Conservation (phyloP, 1,140 invertebrate genomes). For the Tribolium madens region DNA sequence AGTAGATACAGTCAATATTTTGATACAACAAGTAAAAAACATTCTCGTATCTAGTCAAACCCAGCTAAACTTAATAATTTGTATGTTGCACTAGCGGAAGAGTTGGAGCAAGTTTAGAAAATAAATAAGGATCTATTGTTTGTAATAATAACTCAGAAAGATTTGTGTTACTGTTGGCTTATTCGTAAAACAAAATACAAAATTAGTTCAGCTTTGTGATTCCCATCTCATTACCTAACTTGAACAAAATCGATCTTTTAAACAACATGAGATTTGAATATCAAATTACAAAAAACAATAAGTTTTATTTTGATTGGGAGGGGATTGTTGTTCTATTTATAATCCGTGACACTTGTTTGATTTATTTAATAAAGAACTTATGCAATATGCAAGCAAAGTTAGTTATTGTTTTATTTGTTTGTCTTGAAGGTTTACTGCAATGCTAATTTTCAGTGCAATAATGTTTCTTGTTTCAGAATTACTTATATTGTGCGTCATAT, state of each 20-base stretch:
- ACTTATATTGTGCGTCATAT: too few species aligned
- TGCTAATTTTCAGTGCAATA: conserved; percentile 10
- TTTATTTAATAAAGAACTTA: too few species aligned
- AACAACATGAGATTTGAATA: too few species aligned
- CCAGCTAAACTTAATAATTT: conserved; percentile 20
- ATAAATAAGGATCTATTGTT: conserved; percentile 9
- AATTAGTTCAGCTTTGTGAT: neutral
- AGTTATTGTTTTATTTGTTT: too few species aligned
- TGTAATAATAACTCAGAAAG: neutral
- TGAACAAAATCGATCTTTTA: neutral
- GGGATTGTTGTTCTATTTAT: too few species aligned
- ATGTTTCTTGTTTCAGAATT: conserved; percentile 30
- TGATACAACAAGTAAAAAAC: conserved; percentile 10
- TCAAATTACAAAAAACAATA: too few species aligned
- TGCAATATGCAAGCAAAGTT: too few species aligned
- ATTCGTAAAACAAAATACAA: neutral
- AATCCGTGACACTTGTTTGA: too few species aligned
- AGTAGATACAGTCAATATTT: neutral
- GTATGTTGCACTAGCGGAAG: neutral
- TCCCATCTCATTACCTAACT: neutral
- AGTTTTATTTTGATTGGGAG: too few species aligned
- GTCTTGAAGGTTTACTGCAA: neutral
- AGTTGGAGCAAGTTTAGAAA: neutral
- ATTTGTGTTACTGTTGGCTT: neutral
- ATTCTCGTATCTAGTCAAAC: neutral